phyloP scores from a whole-genome alignment of 2,888 invertebrate species.

The Parasteatoda lunata region DNA sequence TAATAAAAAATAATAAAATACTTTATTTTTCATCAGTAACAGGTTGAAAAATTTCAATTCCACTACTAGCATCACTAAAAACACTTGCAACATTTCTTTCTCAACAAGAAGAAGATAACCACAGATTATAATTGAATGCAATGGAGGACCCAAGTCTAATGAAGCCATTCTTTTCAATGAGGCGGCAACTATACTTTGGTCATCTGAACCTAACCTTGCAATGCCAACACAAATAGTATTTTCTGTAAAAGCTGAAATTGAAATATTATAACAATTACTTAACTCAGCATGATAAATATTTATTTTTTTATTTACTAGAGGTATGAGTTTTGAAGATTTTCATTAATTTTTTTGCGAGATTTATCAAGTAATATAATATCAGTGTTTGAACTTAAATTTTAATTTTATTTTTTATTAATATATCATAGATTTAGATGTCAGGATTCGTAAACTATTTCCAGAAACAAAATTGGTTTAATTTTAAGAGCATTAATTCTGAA shows the following conservation, averaged over 20 bases:
- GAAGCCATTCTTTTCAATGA: constrained; percentile 83
- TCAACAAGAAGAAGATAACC: constrained; percentile 91
- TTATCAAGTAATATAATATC: too few species aligned
- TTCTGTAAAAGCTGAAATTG: constrained; percentile 74
- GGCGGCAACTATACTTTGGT: constrained; percentile 83
- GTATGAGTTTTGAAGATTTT: too few species aligned
- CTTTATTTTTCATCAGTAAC: background rate
- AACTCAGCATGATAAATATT: too few species aligned
- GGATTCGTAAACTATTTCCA: too few species aligned
- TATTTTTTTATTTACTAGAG: too few species aligned
- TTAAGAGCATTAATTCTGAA: too few species aligned
- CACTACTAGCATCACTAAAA: constrained; percentile 71
- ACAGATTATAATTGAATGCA: constrained; percentile 94
- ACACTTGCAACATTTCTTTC: constrained; percentile 83
- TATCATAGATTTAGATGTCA: too few species aligned
- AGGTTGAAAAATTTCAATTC: background rate
- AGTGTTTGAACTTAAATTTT: too few species aligned
- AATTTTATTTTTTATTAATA: too few species aligned
- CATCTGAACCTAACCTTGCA: constrained; percentile 89
- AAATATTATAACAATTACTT: background rate
- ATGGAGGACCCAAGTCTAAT: constrained; percentile 87
- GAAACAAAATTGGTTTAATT: too few species aligned
- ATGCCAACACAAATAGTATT: constrained; percentile 87
- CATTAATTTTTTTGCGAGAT: too few species aligned
- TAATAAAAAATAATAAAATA: too few species aligned